Percentiles rank a stretch among this genome's conserved stretches.
Conservation (phyloP, 2,888 invertebrate species). For the Anarsia innoxiella region DNA sequence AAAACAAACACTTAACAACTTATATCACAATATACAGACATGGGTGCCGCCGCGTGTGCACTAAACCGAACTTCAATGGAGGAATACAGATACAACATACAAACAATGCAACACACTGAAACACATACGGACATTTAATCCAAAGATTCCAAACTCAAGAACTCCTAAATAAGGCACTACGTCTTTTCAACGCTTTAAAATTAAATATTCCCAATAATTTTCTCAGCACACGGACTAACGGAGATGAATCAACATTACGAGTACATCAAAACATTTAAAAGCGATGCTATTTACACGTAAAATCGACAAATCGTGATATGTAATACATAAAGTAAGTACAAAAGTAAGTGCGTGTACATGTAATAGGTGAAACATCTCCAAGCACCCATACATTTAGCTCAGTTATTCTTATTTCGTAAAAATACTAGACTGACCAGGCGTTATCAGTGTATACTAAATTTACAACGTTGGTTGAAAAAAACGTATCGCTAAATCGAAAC, state of each 20-base stretch:
- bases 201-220: constrained; percentile 7
- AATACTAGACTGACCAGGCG: constrained; percentile 11
- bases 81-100: constrained; percentile 16
- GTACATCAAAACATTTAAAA: constrained; percentile 31
- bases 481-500: constrained; percentile 1
- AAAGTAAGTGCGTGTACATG: constrained; percentile 35
- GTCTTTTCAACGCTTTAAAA: constrained; percentile 20
- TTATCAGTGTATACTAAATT: not conserved
- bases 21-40: constrained; percentile 61
- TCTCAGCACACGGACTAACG: constrained; percentile 33
- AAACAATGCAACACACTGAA: not conserved
- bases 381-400: constrained; percentile 34
- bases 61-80: no score
- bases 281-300: constrained; percentile 43
- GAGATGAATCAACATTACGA: constrained; percentile 34
- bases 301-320: constrained; percentile 46
- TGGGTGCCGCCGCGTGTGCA: constrained; percentile 38
- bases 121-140: constrained; percentile 2
- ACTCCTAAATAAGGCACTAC: constrained; percentile 57
- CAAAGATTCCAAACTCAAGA: constrained; percentile 15
- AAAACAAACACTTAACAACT: constrained; percentile 43
- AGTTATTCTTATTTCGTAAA: constrained; percentile 28
- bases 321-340: constrained; percentile 44
- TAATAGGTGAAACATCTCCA: constrained; percentile 36
- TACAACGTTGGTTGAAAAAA: constrained; percentile 21